Percentiles rank a stretch among this genome's conserved stretches.
phyloP scores from a whole-genome alignment of 2,888 invertebrate species.

The Pteria penguin region DNA sequence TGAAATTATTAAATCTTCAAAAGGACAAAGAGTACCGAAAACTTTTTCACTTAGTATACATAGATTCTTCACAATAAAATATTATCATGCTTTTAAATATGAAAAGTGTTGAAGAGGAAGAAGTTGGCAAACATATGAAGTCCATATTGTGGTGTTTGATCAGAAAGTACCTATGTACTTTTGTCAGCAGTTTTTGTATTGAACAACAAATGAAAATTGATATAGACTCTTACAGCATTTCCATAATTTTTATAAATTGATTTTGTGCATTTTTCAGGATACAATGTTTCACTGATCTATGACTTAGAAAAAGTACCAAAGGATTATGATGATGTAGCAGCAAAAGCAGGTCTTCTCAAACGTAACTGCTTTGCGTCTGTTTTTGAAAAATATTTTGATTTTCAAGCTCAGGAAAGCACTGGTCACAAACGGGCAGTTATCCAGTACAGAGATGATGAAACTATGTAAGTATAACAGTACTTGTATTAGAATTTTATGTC shows the following conservation, averaged over 20 bases:
- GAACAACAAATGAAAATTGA: background rate
- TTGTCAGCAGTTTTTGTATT: background rate
- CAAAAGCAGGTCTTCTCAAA: slow-evolving; percentile 95
- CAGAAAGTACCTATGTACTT: background rate
- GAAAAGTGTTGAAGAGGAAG: too few relatives aligned
- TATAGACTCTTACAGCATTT: background rate
- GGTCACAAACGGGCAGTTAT: slow-evolving; percentile 97
- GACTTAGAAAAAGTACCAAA: slow-evolving; percentile 95
- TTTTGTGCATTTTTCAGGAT: slow-evolving; percentile 85
- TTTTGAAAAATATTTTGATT: slow-evolving; percentile 99
- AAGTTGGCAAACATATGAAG: too few relatives aligned
- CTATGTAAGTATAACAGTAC: slow-evolving; percentile 86
- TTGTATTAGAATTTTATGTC: too few relatives aligned
- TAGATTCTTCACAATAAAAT: too few relatives aligned
- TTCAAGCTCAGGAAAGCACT: slow-evolving; percentile 95
- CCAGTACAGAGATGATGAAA: slow-evolving; percentile 99
- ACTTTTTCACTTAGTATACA: too few relatives aligned
- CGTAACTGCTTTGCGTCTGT: slow-evolving; percentile 99
- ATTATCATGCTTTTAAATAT: too few relatives aligned
- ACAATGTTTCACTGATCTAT: slow-evolving; percentile 95
- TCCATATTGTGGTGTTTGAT: too few relatives aligned
- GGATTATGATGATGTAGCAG: slow-evolving; percentile 93
- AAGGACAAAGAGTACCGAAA: too few relatives aligned
- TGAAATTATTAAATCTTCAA: too few relatives aligned
- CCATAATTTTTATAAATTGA: too few relatives aligned